These are phyloP conservation scores for Diplosoma virens DNA, from an alignment of 23 tunicate genomes.

Conservation along the genomic window DNA sequence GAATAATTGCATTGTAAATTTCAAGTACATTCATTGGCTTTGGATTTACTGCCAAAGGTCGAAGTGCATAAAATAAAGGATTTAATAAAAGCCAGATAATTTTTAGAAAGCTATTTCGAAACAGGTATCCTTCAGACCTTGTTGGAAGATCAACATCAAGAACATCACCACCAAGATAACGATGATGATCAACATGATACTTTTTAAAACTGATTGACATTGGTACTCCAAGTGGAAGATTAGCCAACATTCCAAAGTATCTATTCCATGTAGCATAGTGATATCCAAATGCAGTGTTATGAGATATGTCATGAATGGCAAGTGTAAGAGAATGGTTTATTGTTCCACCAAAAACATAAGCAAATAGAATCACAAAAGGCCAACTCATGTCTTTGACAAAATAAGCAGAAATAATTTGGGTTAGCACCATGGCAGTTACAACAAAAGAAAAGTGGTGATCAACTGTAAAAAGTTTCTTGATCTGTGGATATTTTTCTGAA, in stretches of 20 bases:
- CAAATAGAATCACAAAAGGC: slow-evolving; percentile 60
- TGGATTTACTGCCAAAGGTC: slow-evolving; percentile 88
- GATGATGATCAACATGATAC: slow-evolving; percentile 93
- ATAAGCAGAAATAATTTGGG: slow-evolving; percentile 80
- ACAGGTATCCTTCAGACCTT: slow-evolving; percentile 73
- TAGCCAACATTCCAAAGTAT: slow-evolving; percentile 95
- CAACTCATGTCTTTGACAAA: slow-evolving; percentile 81
- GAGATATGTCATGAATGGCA: slow-evolving; percentile 93
- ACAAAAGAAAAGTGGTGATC: slow-evolving; percentile 75
- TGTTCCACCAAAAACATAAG: slow-evolving; percentile 92
- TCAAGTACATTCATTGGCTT: slow-evolving; percentile 83
- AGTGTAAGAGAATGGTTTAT: slow-evolving; percentile 92
- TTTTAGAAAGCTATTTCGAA: slow-evolving; percentile 83
- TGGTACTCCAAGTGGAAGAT: slow-evolving; percentile 90
- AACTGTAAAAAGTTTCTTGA: slow-evolving; percentile 66
- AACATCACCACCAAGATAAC: slow-evolving; percentile 90
- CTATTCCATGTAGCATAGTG: slow-evolving; percentile 76
- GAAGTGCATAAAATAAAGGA: slow-evolving; percentile 84
- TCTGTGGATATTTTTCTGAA: slow-evolving; percentile 87
- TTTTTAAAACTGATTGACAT: slow-evolving; percentile 93
- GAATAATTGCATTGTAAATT: slow-evolving; percentile 82
- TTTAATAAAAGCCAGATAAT: slow-evolving; percentile 84
- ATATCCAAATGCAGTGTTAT: slow-evolving; percentile 92
- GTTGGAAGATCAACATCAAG: slow-evolving; percentile 92
- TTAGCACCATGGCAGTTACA: slow-evolving; percentile 87